phyloP scores from a whole-genome alignment of 2,797 vertebrate species.

The Todus mexicanus region DNA sequence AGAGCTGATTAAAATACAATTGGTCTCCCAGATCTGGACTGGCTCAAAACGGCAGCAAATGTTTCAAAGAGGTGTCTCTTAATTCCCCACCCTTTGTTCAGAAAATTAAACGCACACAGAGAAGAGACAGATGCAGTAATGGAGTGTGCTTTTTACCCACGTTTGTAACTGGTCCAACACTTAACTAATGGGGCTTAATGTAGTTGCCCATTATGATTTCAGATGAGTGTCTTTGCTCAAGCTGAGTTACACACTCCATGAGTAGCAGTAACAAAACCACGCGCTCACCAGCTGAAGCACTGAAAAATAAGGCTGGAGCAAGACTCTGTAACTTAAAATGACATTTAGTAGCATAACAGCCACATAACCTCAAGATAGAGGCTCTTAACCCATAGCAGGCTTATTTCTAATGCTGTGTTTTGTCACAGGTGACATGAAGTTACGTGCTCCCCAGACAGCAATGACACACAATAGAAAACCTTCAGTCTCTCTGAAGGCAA shows the following conservation, averaged over 20 bases:
- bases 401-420: constrained; percentile 12
- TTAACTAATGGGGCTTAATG: constrained; percentile 27
- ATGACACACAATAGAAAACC: neutral
- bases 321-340: constrained; percentile 27
- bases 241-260: neutral
- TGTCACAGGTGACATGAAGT: constrained; percentile 27
- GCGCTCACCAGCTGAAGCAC: accelerated
- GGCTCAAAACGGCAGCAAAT: neutral
- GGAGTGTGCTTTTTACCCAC: neutral
- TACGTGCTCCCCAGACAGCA: neutral
- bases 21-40: constrained; percentile 7
- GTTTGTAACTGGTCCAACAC: neutral
- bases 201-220: neutral
- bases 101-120: neutral
- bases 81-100: constrained; percentile 17
- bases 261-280: neutral
- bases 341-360: constrained; percentile 35
- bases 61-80: neutral
- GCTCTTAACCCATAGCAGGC: constrained; percentile 9
- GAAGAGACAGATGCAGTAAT: neutral
- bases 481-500: constrained; percentile 5
- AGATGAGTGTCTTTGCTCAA: neutral
- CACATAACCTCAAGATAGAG: neutral
- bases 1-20: neutral
- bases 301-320: neutral